Evolutionary conservation across 37 sponge, comb jelly and placozoan species (phyloP).

Genomic region (Agelas oroides): DNA sequence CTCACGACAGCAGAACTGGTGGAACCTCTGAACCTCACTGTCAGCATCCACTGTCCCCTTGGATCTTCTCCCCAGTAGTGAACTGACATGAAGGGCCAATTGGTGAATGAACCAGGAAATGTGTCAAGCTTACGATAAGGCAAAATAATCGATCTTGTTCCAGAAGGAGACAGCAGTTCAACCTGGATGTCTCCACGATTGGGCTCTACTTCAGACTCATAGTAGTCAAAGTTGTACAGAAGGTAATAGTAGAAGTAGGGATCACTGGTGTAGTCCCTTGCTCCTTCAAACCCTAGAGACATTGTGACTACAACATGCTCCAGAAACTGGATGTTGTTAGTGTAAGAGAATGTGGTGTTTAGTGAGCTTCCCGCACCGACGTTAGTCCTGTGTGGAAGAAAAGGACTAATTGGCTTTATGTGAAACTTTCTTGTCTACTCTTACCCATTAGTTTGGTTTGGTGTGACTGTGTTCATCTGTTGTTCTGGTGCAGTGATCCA

Average conservation of each 20-base stretch:
- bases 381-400: no score
- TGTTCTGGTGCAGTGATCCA: conserved; percentile 86
- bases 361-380: no score
- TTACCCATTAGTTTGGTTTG: background rate
- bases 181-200: conserved; percentile 75
- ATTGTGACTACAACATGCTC: conserved; percentile 73
- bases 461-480: background rate
- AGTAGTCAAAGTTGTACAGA: background rate
- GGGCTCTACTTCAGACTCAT: conserved; percentile 6
- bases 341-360: background rate
- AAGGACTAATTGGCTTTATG: no score
- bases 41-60: conserved; percentile 66
- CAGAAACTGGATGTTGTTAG: conserved; percentile 38
- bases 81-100: conserved; percentile 84
- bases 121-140: conserved; percentile 57
- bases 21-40: no score
- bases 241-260: background rate
- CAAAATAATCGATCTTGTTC: conserved; percentile 60
- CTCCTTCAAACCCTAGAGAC: background rate
- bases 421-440: background rate
- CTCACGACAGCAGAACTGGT: no score
- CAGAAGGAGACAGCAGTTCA: conserved; percentile 77
- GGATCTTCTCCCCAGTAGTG: conserved; percentile 83
- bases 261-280: background rate
- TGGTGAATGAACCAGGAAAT: conserved; percentile 23